Percentiles rank a stretch among this genome's conserved stretches.
phyloP scores from a whole-genome alignment of 2,113 vertebrate species.

The Neotoma lepida region DNA sequence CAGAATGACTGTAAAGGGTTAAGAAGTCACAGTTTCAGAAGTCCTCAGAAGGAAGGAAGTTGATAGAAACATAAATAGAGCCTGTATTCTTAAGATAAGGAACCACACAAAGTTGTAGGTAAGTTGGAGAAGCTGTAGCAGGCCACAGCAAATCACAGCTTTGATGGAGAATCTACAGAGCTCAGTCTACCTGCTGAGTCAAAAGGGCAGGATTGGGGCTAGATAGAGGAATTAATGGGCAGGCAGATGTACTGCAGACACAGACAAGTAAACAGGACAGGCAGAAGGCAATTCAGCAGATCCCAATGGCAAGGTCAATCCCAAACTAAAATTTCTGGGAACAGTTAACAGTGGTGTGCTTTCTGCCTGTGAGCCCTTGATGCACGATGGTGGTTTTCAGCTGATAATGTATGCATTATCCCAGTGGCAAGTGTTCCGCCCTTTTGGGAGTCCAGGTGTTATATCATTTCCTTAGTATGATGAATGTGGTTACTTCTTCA shows the following conservation, averaged over 20 bases:
- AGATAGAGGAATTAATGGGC: too few species aligned
- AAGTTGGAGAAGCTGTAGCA: not conserved
- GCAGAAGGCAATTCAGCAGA: not conserved
- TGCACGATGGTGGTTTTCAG: too few species aligned
- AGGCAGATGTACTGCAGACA: not conserved
- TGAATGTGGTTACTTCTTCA: not conserved
- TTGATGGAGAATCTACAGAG: not conserved
- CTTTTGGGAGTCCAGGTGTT: not conserved
- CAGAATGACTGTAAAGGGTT: not conserved
- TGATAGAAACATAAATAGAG: not conserved
- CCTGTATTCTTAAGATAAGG: not conserved
- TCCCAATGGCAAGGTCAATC: not conserved
- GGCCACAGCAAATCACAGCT: not conserved
- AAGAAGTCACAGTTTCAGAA: not conserved
- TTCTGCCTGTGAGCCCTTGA: not conserved
- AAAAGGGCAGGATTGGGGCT: not conserved
- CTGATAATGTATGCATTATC: not conserved
- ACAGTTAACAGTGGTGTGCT: not conserved
- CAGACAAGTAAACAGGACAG: not conserved
- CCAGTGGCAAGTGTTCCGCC: not conserved
- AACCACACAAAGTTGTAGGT: not conserved
- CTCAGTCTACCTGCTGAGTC: not conserved
- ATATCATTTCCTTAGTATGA: too few species aligned
- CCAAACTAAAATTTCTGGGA: not conserved
- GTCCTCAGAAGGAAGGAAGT: not conserved